Percentiles rank a stretch among this genome's conserved stretches.
Evolutionary conservation across 2,888 invertebrate genomes (phyloP).

Genomic region (Spisula solida): DNA sequence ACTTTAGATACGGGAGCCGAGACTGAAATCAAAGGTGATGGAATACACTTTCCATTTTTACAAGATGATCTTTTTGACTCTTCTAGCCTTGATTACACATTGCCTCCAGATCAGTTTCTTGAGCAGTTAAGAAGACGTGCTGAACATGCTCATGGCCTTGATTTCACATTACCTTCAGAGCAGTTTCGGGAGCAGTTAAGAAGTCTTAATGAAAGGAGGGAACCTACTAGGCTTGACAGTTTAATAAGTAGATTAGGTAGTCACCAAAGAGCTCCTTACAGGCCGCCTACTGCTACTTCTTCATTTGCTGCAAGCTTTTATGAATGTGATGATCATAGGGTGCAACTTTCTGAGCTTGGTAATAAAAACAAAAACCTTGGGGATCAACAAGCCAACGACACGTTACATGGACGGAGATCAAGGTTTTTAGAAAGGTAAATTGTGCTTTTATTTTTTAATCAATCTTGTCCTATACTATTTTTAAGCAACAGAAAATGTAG

Average conservation of each 20-base stretch:
- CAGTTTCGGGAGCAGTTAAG: too few species aligned
- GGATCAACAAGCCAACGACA: background rate
- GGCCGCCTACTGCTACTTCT: slow-evolving; percentile 16
- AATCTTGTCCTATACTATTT: too few species aligned
- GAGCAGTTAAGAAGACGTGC: too few species aligned
- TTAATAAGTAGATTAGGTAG: background rate
- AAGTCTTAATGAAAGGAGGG: background rate
- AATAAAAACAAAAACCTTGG: background rate
- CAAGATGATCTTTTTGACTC: background rate
- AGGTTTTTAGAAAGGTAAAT: background rate
- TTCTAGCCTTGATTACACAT: background rate
- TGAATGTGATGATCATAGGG: slow-evolving; percentile 22
- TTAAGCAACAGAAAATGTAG: too few species aligned
- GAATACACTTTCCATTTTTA: background rate
- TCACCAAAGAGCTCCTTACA: background rate
- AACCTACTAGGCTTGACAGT: background rate
- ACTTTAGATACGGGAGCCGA: background rate
- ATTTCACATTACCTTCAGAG: too few species aligned
- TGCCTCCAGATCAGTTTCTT: background rate
- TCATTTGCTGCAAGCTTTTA: slow-evolving; percentile 46
- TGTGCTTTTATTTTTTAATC: background rate
- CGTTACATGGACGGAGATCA: background rate
- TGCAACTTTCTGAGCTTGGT: background rate
- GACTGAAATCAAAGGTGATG: background rate
- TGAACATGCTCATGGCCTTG: too few species aligned